Evolutionary conservation across 30 jellyfish, hydroid and myxozoan species (phyloP).

Genomic region (Hydra vulgaris): DNA sequence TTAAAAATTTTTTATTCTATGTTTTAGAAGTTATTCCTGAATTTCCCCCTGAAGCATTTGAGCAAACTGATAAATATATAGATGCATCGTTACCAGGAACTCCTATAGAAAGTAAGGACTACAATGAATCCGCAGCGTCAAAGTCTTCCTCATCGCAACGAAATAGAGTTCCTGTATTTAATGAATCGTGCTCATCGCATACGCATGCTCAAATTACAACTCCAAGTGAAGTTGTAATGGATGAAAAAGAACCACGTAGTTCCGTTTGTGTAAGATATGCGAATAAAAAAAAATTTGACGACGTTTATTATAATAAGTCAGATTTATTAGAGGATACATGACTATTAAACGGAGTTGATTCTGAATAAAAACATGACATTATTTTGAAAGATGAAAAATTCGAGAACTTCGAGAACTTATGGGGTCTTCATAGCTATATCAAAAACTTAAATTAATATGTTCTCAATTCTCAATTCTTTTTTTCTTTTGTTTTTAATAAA

Average conservation of each 20-base stretch:
- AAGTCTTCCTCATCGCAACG: constrained; percentile 17
- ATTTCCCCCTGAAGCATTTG: neutral
- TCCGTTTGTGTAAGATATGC: neutral
- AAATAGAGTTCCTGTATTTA: neutral
- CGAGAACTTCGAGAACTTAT: no score
- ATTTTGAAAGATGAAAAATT: no score
- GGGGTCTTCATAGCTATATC: no score
- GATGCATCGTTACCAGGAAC: constrained; percentile 92
- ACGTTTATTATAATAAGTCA: neutral
- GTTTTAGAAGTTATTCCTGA: constrained; percentile 5
- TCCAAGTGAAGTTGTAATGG: constrained; percentile 21
- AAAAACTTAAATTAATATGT: no score
- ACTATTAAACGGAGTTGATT: neutral
- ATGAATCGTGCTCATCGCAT: constrained; percentile 15
- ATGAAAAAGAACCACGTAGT: neutral
- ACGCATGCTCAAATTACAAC: constrained; percentile 80
- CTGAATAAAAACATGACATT: no score
- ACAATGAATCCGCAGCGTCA: constrained; percentile 47
- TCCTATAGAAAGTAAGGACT: constrained; percentile 86
- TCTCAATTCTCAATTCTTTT: no score
- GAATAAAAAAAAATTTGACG: neutral
- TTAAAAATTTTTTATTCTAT: neutral
- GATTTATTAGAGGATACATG: neutral
- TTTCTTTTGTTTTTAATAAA: no score
- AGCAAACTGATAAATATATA: constrained; percentile 2